Evolutionary conservation across 2,888 invertebrate genomes (phyloP), one percentile per base, ranked within the genome.

Genomic region (Dynastes hyllus): DNA sequence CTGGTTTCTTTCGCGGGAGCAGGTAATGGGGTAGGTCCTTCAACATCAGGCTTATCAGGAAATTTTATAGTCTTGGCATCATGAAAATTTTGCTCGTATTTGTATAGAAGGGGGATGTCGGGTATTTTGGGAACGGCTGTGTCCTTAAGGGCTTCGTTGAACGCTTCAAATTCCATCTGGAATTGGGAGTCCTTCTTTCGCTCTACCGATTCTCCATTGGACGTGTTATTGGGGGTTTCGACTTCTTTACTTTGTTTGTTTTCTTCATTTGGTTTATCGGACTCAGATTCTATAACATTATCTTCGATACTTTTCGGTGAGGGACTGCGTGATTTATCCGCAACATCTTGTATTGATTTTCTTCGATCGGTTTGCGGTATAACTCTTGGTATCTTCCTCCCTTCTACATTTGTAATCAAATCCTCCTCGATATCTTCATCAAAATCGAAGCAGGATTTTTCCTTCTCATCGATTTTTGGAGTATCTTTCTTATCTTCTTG

Each of bases 361-460:
- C 88, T 82, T 89, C 89, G 85, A 76, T 88, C 87, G 13, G 85
- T 83, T 29, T 84, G 86, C 3, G 87, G 88, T 79, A 91, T 90
- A 5, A 93, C 91, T 76, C 94, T 89, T 0, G 94, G 93, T 82
- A 94, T 93, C 89, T 94, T 94, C 81, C 93, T 90, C 13, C 93
- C 91, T 13, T 87, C 87, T 58, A 87, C 80, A n/a, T 84, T 83
- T 40, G 84, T 86, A 90, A 83, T 80, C n/a, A 90, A 92, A 90
- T 84, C 92, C 86, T 94, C 93, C 82, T 95, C 94, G 81, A 95
- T 94, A 73, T 93, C 55, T 8, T 58, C 93, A 82, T 94, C 93
- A 86, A 95, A 95, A 87, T 96, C 95, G 86, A 95, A 96, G 86
- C 95, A 95, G 0, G 94, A 93, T 79, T 89, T 89, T 32, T 32